Evolutionary conservation across 2,888 invertebrate genomes (phyloP).

Genomic region (Rhogogaster chlorosoma): DNA sequence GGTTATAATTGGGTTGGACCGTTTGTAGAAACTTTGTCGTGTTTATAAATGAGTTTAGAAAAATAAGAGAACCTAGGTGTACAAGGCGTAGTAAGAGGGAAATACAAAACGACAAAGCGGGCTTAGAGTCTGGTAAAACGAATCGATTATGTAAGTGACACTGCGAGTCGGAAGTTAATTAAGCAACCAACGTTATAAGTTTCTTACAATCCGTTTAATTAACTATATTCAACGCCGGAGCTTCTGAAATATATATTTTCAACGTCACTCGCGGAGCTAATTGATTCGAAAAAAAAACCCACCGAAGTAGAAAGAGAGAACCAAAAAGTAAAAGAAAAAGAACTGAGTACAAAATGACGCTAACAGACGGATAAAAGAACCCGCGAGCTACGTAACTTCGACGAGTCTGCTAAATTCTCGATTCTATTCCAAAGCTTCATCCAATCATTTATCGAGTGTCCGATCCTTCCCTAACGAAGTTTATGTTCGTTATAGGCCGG

Average conservation of each 20-base stretch:
- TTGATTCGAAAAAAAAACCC: background rate
- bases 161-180: slow-evolving; percentile 41
- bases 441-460: background rate
- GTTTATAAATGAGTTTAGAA: background rate
- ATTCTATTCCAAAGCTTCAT: background rate
- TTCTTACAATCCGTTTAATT: slow-evolving; percentile 37
- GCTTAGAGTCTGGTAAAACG: slow-evolving; percentile 1
- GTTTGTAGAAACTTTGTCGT: slow-evolving; percentile 33
- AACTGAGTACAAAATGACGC: background rate
- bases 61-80: background rate
- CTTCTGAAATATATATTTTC: background rate
- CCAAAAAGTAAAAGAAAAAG: background rate
- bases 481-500: background rate
- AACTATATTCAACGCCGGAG: background rate
- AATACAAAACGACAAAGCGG: background rate
- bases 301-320: background rate
- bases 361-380: background rate
- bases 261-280: background rate
- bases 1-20: slow-evolving; percentile 5
- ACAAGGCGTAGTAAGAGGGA: background rate
- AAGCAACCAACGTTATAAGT: slow-evolving; percentile 11
- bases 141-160: slow-evolving; percentile 38
- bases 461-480: slow-evolving; percentile 17
- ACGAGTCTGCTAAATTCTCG: background rate
- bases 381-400: background rate